Evolutionary conservation across 2,888 invertebrate genomes (phyloP).

Genomic region (Pseudanteris insignis): DNA sequence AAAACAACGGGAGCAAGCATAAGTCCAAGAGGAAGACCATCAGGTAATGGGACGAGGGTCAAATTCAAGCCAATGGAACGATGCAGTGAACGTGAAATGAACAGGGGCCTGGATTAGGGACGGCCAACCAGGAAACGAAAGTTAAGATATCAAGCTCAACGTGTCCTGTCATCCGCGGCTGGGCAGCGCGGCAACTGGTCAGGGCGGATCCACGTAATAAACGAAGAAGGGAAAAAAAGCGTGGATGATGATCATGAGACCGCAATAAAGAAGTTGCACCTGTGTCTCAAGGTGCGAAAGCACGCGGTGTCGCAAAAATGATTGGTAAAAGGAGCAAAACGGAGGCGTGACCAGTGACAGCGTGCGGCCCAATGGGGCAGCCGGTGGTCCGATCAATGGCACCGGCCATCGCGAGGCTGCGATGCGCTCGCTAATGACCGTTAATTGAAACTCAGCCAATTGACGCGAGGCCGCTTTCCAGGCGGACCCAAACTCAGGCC

Average conservation of each 20-base stretch:
- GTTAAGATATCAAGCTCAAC: conserved; percentile 3
- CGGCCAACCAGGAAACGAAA: conserved; percentile 5
- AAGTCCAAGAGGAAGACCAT: too few relatives aligned
- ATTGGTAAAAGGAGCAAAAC: conserved; percentile 32
- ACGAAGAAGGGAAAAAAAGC: not conserved
- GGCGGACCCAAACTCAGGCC: conserved; percentile 41
- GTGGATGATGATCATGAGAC: not conserved
- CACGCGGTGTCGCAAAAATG: conserved; percentile 12
- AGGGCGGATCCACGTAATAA: conserved; percentile 1
- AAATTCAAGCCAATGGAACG: too few relatives aligned
- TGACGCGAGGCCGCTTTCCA: conserved; percentile 31
- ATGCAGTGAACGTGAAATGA: too few relatives aligned
- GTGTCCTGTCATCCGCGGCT: not conserved
- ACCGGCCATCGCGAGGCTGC: conserved; percentile 24
- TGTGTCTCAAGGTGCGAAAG: conserved; percentile 13
- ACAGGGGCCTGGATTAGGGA: too few relatives aligned
- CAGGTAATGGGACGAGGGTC: too few relatives aligned
- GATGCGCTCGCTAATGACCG: conserved; percentile 50
- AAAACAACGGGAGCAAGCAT: too few relatives aligned
- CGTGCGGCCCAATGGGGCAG: conserved; percentile 25
- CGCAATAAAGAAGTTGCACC: conserved; percentile 17
- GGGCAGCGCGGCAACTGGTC: not conserved
- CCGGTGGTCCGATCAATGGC: conserved; percentile 22
- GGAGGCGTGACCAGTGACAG: conserved; percentile 26
- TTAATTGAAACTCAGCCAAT: conserved; percentile 50